phyloP scores from a whole-genome alignment of 2,113 vertebrate genomes.

The Equus przewalskii region DNA sequence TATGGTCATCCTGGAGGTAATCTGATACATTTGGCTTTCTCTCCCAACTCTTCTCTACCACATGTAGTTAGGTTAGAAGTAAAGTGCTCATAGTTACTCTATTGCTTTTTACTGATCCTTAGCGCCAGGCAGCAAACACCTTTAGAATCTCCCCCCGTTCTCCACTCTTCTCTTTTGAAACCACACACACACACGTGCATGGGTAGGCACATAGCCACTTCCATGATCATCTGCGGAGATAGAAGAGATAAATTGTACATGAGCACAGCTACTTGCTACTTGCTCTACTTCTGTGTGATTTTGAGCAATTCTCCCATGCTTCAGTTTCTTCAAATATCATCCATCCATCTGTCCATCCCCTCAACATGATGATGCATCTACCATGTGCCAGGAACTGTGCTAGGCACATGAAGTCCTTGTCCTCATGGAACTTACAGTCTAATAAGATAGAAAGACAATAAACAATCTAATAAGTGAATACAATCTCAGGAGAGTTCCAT shows the following conservation, averaged over 20 bases:
- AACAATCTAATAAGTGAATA: background rate
- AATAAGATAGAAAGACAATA: background rate
- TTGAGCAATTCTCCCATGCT: background rate
- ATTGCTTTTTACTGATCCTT: background rate
- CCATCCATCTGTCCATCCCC: background rate
- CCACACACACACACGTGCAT: background rate
- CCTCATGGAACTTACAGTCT: background rate
- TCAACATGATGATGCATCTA: background rate
- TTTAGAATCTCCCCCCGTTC: background rate
- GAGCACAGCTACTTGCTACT: background rate
- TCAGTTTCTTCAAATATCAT: background rate
- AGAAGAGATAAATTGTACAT: background rate
- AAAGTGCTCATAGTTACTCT: background rate
- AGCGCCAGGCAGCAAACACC: background rate
- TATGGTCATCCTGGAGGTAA: background rate
- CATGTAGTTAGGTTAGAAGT: background rate
- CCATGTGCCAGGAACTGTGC: background rate
- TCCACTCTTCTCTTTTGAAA: background rate
- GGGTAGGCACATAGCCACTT: background rate
- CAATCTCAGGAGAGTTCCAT: background rate
- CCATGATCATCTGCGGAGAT: background rate
- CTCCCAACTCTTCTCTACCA: background rate
- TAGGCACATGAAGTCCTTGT: background rate
- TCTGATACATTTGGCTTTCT: background rate
- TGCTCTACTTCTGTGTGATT: background rate